Evolutionary conservation across 1,140 invertebrate genomes (phyloP), one percentile per base, ranked within the genome.

Genomic region (Aricia agestis): DNA sequence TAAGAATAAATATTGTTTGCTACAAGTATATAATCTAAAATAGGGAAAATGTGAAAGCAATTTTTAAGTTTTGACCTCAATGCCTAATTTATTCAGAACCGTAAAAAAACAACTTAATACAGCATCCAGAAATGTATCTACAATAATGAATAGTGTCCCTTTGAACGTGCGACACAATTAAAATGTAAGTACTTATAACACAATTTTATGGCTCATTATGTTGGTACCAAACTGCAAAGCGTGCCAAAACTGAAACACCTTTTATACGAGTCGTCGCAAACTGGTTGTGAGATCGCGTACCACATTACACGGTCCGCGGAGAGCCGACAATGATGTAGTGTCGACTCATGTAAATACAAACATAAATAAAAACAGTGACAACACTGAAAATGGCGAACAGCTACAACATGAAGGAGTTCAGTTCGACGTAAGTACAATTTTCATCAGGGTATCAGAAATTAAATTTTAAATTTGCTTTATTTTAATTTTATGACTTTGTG

Each of bases 331-430:
- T 18, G 6, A 63, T 63, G 59, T 63, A 11, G 59, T 73, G 63
- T 75, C 78, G 74, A 70, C 69, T 72, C 69, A 75, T 66, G 68
- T 71, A 81, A 75, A 77, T 69, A 81, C 69, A 77, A 77, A 75
- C 71, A 57, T 67, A 19, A 63, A 19, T 63, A 19, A 9, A 11
- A 59, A 59, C 58, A 18, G 59, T 31, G 59, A 25, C 18, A 10
- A 68, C 36, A 72, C 74, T 76, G 73, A 81, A 73, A 68, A 90
- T 89, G 86, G 73, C 85, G 9, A 87, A 90, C 71, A 87, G 78
- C 74, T 89, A 85, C 73, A 88, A 87, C 66, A 90, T 90, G 88
- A 90, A 89, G 79, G 83, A 89, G 63, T 90, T 87, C 69, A 90
- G 88, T 73, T 90, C 88, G 11, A 90, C 88, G 88, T 90, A 81